These are phyloP conservation scores for Hypomecis punctinalis DNA, from an alignment of 2,888 invertebrate genomes.

Conservation along the genomic window DNA sequence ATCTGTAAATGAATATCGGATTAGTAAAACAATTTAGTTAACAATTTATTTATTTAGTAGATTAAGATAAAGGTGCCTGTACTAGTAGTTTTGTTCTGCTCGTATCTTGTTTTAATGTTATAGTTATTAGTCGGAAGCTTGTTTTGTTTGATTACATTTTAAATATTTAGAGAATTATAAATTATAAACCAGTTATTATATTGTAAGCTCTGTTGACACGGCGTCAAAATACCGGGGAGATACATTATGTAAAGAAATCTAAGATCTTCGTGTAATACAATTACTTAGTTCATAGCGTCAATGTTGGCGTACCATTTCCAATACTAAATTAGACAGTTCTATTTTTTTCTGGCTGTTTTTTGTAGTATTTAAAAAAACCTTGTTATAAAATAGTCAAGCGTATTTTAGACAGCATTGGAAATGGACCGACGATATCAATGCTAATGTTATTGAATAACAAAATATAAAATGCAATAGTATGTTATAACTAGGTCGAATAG, in stretches of 20 bases:
- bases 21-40: conserved; percentile 14
- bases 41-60: conserved; percentile 55
- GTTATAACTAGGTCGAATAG: conserved; percentile 63
- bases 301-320: conserved; percentile 1
- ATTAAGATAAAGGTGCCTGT: conserved; percentile 78
- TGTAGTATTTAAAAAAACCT: too few relatives aligned
- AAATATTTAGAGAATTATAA: conserved; percentile 19
- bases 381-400: conserved; percentile 3
- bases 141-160: conserved; percentile 25
- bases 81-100: conserved; percentile 51
- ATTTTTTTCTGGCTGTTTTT: too few relatives aligned
- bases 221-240: neutral
- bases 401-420: neutral
- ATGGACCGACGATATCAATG: neutral
- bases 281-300: conserved; percentile 31
- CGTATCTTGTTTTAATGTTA: neutral
- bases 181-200: conserved; percentile 3
- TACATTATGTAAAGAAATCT: conserved; percentile 19
- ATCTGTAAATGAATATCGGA: neutral
- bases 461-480: conserved; percentile 68
- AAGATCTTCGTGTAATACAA: conserved; percentile 37
- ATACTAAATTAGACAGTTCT: neutral
- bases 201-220: conserved; percentile 15
- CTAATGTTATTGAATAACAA: conserved; percentile 68
- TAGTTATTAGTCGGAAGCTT: conserved; percentile 26